Conservation (phyloP, 2,113 vertebrate genomes). For the Toxotes chatareus region DNA sequence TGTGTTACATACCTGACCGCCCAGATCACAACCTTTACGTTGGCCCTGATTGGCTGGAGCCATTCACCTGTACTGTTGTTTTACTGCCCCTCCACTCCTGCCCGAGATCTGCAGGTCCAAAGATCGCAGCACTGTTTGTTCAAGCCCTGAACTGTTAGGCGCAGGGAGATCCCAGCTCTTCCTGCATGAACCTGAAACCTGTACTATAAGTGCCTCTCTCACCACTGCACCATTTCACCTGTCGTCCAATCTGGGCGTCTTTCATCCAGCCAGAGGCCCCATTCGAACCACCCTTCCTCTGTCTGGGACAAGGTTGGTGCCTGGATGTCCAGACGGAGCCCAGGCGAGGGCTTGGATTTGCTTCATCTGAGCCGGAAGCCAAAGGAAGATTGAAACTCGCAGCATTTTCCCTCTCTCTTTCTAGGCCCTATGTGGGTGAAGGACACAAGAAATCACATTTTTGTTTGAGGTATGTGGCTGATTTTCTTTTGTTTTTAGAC, state of each 20-base stretch:
- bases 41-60: conserved; percentile 58
- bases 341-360: conserved; percentile 19
- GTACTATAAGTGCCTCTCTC: conserved; percentile 11
- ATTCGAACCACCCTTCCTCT: background rate
- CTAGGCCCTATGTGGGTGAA: background rate
- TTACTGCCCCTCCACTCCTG: conserved; percentile 60
- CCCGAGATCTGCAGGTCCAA: conserved; percentile 72
- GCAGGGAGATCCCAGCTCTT: conserved; percentile 40
- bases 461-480: conserved; percentile 57
- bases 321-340: background rate
- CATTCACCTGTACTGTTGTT: conserved; percentile 52
- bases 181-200: conserved; percentile 49
- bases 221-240: conserved; percentile 17
- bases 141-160: conserved; percentile 38
- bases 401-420: background rate
- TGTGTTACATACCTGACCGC: conserved; percentile 50
- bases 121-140: conserved; percentile 75
- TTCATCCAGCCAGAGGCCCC: conserved; percentile 22
- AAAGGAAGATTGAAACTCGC: background rate
- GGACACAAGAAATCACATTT: conserved; percentile 15
- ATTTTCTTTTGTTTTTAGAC: conserved; percentile 11
- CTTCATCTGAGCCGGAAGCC: conserved; percentile 28
- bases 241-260: conserved; percentile 14
- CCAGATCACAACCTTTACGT: background rate
- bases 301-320: background rate